A percentile compares a stretch with the other conserved stretches of the same genome.
These are phyloP conservation scores for Mnemiopsis leidyi DNA, from an alignment of 37 sponge, comb jelly and placozoan species.

Conservation along the genomic window DNA sequence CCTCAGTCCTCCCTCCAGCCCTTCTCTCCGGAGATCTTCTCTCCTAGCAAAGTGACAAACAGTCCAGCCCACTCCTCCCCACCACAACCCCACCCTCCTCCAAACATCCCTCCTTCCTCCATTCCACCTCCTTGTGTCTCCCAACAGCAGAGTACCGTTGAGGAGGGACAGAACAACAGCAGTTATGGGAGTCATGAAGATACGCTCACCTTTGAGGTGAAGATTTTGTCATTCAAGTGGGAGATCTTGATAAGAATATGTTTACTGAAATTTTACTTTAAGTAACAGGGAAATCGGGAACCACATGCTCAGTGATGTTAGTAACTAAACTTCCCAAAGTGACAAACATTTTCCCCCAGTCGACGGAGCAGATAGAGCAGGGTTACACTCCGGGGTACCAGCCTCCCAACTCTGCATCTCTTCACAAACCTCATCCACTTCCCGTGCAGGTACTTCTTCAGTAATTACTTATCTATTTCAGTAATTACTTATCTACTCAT, in stretches of 20 bases:
- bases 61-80: constrained; percentile 61
- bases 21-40: constrained; percentile 58
- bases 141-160: not conserved
- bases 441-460: not conserved
- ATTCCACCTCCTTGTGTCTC: not conserved
- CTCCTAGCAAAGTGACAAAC: constrained; percentile 47
- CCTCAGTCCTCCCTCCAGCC: constrained; percentile 8
- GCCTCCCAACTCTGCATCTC: not conserved
- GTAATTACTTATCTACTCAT: no score
- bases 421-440: not conserved
- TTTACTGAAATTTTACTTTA: no score
- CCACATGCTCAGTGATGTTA: no score
- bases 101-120: not conserved
- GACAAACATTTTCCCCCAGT: not conserved
- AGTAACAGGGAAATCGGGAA: no score
- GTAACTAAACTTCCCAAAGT: not conserved
- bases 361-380: constrained; percentile 3
- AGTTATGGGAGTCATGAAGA: constrained; percentile 63
- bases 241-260: no score
- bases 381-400: not conserved
- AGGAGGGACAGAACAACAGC: constrained; percentile 57
- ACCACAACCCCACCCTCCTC: not conserved
- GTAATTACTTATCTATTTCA: no score
- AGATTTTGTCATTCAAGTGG: not conserved
- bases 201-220: constrained; percentile 45